These are phyloP conservation scores for Cettia cetti DNA, from an alignment of 2,113 vertebrate species.

Conservation along the genomic window DNA sequence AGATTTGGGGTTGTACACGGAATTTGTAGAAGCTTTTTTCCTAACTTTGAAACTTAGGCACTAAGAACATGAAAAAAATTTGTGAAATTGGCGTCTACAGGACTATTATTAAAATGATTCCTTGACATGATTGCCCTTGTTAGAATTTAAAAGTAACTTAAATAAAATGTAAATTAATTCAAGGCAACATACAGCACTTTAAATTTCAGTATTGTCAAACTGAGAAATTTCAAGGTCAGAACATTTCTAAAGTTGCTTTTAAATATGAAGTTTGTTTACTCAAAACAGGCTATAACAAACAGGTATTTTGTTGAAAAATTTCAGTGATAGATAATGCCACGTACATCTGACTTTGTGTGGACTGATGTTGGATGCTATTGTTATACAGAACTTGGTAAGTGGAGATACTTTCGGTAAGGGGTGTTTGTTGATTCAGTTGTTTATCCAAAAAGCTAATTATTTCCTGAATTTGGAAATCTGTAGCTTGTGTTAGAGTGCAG, in stretches of 20 bases:
- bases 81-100: not conserved
- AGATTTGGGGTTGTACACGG: not conserved
- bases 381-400: not conserved
- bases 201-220: not conserved
- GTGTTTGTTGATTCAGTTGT: not conserved
- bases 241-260: not conserved
- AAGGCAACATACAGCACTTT: not conserved
- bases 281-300: not conserved
- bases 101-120: not conserved
- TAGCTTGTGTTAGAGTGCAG: not conserved
- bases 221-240: not conserved
- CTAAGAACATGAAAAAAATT: not conserved
- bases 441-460: not conserved
- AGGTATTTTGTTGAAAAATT: not conserved
- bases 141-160: not conserved
- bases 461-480: not conserved
- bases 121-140: not conserved
- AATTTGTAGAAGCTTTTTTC: not conserved
- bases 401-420: not conserved
- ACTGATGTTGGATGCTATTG: not conserved
- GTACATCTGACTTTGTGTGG: not conserved
- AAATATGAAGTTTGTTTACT: not conserved
- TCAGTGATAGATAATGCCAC: not conserved
- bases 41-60: fast-evolving
- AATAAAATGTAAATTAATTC: not conserved